These are phyloP conservation scores for Tetraneura akinire DNA, from an alignment of 1,140 invertebrate genomes.

Conservation along the genomic window DNA sequence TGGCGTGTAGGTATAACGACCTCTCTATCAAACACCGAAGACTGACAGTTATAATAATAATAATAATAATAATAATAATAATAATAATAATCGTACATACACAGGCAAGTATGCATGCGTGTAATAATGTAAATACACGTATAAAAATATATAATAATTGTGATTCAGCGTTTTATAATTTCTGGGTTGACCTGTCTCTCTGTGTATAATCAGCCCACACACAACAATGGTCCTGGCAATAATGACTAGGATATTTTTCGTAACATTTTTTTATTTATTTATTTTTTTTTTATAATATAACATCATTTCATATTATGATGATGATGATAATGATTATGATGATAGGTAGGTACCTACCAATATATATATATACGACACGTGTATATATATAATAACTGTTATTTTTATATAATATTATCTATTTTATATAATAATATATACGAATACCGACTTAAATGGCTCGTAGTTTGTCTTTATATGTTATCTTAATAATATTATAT, in stretches of 20 bases:
- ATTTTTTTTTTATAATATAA: no score
- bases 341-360: no score
- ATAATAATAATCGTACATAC: conserved; percentile 37
- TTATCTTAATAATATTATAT: background rate
- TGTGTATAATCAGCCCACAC: conserved; percentile 48
- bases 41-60: conserved; percentile 50
- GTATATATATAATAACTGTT: no score
- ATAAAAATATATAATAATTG: conserved; percentile 40
- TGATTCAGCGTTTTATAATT: conserved; percentile 51
- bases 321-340: no score
- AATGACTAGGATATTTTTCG: conserved; percentile 50
- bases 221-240: conserved; percentile 51
- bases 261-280: conserved; percentile 19
- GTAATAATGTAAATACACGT: conserved; percentile 50
- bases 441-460: background rate
- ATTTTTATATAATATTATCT: no score
- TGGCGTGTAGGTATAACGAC: conserved; percentile 37
- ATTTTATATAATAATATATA: no score
- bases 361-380: no score
- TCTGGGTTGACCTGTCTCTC: conserved; percentile 48
- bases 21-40: conserved; percentile 44
- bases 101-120: conserved; percentile 19
- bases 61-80: no score
- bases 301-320: no score
- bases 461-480: background rate